Percentiles rank a stretch among this genome's conserved stretches.
Evolutionary conservation across 2,113 vertebrate species (phyloP).

Genomic region (Gymnobelideus leadbeateri): DNA sequence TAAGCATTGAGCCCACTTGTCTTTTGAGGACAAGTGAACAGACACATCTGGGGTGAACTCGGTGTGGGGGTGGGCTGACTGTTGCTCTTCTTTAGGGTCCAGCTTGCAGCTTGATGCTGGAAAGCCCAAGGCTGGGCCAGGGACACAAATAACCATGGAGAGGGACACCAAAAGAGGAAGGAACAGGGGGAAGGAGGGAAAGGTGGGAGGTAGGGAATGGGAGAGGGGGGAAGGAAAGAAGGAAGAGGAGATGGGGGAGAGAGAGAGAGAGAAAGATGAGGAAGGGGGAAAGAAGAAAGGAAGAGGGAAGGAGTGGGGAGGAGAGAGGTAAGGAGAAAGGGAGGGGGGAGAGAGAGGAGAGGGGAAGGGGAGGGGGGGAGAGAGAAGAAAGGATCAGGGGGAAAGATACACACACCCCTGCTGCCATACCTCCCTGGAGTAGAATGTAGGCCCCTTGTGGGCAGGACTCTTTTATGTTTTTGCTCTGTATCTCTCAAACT

Average conservation of each 20-base stretch:
- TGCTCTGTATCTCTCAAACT: background rate
- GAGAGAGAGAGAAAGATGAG: background rate
- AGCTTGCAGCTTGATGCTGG: background rate
- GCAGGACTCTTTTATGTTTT: background rate
- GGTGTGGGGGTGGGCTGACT: no score
- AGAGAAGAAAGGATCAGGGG: background rate
- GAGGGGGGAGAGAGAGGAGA: no score
- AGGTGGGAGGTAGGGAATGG: no score
- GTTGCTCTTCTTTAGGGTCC: background rate
- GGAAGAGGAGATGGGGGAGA: no score
- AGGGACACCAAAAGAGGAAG: background rate
- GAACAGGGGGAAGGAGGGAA: no score
- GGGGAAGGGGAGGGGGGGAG: no score
- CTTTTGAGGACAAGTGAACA: background rate
- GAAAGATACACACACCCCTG: background rate
- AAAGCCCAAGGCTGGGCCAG: background rate
- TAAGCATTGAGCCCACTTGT: background rate
- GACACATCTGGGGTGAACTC: background rate
- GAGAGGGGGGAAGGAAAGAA: no score
- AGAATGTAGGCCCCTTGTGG: background rate
- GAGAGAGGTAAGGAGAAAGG: no score
- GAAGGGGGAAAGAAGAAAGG: no score
- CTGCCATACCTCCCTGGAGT: background rate
- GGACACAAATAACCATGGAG: background rate
- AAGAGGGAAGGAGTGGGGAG: no score